Base-by-base conservation (phyloP, 1,140 invertebrate genomes). In the Macrocentrus cingulum region DNA sequence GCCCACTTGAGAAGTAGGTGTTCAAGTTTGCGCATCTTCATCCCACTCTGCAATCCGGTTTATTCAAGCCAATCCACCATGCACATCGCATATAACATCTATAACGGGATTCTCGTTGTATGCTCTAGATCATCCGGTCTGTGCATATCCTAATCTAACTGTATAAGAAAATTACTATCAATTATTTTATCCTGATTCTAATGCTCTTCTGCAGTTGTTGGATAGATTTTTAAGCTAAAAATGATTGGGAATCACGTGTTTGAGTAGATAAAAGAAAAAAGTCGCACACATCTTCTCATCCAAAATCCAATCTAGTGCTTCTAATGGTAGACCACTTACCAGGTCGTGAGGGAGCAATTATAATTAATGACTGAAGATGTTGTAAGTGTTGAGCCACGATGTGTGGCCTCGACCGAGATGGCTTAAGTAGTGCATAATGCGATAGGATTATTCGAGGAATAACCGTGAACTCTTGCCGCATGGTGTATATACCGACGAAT, bases 341-440 rank as follows among this genome's bases (percentile, higher is more conserved):
- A 37, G 44, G 44, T 48, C 15, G 41, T 39, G 16, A n/a, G 9
- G 7, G 16, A 37, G 54, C 22, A 56, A 56, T 56, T 41, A 56
- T 56, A 49, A 56, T 56, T 56, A 56, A 56, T 56, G 42, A 46
- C 32, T 19, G 34, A 34, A 51, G 34, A 51, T 51, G 32, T 51
- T 51, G 49, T 37, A 51, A 51, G 19, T 51, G 11, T 13, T 13
- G n/a, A 15, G 9, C 18, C 7, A n/a, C 32, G 16, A 19, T 37
- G 16, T 34, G 25, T 46, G 25, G 44, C 54, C 54, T 56, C 54
- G 54, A 56, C 54, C 54, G 54, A 49, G 49, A 56, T 56, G 32
- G 23, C 23, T 37, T 44, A 29, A n/a, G 23, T 46, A 29, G 16
- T 56, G 20, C 13, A 34, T 49, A 22, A 16, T 49, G n/a, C n/a